phyloP scores from a whole-genome alignment of 2,113 vertebrate genomes.

The Vicugna pacos region DNA sequence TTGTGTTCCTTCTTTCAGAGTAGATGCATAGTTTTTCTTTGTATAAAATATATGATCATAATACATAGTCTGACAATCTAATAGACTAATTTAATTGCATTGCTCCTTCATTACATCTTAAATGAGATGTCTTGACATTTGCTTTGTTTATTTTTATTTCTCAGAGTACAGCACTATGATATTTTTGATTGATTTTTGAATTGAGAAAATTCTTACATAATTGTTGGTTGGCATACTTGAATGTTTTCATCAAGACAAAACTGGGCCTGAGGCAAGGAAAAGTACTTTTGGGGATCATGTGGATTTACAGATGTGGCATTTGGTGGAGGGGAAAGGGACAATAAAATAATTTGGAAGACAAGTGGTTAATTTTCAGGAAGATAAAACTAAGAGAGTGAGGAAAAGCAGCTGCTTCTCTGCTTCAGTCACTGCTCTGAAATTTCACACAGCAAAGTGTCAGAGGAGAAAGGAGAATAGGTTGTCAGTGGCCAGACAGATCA shows the following conservation, averaged over 20 bases:
- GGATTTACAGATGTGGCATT: not conserved
- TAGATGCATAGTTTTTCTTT: not conserved
- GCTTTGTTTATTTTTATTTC: not conserved
- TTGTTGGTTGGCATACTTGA: not conserved
- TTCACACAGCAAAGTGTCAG: not conserved
- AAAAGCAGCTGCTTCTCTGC: not conserved
- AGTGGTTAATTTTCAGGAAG: constrained; percentile 15
- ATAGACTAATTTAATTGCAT: not conserved
- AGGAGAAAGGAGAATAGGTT: not conserved
- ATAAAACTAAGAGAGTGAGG: not conserved
- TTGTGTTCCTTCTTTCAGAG: not conserved
- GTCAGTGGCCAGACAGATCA: not conserved
- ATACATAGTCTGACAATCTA: not conserved
- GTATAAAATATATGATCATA: not conserved
- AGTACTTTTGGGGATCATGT: not conserved
- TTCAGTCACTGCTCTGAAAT: not conserved
- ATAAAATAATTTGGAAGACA: not conserved
- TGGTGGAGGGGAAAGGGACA: no score
- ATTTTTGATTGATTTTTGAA: not conserved
- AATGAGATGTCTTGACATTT: not conserved
- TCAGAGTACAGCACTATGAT: not conserved
- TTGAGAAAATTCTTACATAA: not conserved
- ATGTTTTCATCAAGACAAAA: not conserved
- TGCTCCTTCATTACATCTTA: not conserved
- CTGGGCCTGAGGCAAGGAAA: not conserved